Evolutionary conservation across 2,113 vertebrate species (phyloP), one percentile per base, ranked within the genome.

Genomic region (Cryptoleucopteryx plumbea): DNA sequence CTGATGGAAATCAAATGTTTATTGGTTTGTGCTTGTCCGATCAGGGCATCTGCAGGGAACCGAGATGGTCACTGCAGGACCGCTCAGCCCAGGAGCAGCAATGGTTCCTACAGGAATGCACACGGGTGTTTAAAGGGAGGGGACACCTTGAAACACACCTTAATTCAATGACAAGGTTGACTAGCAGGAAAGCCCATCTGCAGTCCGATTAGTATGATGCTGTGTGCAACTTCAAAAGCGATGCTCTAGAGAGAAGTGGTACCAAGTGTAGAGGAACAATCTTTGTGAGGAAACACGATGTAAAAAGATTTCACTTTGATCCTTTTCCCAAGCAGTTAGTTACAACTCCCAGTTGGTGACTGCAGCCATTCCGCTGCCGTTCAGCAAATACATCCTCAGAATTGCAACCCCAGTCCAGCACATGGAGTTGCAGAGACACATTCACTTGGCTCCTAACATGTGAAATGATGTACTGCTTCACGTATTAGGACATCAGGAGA

Each of bases 161-260:
- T 86, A 45, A 45, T 22, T 89, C 53, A 26, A 29, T 52, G 63
- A 38, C 62, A 53, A 72, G 71, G 71, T 61, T 14, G 15, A n/a
- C 61, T 32, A 11, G 61, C 70, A 72, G 52, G 25, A 65, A 19
- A 91, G 65, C 88, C 91, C 16, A 3, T 77, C 74, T 72, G 61
- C 23, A 1, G 17, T 53, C 38, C 88, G 80, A 4, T 68, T 83
- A 85, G 45, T 27, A 7, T 16, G 50, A 40, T 34, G 59, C 82
- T 94, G 75, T 16, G 9, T 7, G 62, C 59, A 82, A 36, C 88
- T 88, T 88, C 84, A 94, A 91, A 96, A 94, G 71, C 20, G 14
- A 73, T 9, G n/a, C 77, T 89, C 79, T 32, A 75, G 82, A 36
- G 86, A 95, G 29, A 62, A 50, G 42, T 20, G 17, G 31, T n/a